phyloP scores from a whole-genome alignment of 2,888 invertebrate genomes.

The Isoperla grammatica region DNA sequence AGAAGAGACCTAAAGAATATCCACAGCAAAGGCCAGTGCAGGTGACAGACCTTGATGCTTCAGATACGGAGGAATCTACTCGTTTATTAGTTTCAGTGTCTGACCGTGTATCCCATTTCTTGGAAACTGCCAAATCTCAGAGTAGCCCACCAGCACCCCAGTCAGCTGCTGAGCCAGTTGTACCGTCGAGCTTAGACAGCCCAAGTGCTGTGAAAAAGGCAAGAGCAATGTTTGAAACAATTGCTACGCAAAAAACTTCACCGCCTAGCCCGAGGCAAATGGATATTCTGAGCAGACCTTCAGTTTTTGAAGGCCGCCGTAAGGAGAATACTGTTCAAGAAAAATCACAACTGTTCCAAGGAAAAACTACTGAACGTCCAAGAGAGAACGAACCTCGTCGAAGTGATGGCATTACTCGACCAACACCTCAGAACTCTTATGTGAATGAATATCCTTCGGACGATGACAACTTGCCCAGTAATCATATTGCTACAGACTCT shows the following conservation, averaged over 20 bases:
- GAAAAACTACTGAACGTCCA: too few relatives aligned
- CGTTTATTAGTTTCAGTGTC: slow-evolving; percentile 46
- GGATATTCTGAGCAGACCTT: slow-evolving; percentile 50
- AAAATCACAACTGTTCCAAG: too few relatives aligned
- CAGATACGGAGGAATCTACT: slow-evolving; percentile 26
- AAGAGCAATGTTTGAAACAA: slow-evolving; percentile 64
- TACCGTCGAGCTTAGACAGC: slow-evolving; percentile 31
- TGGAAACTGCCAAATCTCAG: slow-evolving; percentile 41
- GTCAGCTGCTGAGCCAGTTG: slow-evolving; percentile 22
- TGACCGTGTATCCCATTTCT: slow-evolving; percentile 52
- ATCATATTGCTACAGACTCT: background rate
- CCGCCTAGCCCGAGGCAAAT: slow-evolving; percentile 31
- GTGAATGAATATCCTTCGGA: slow-evolving; percentile 9
- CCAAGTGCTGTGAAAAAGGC: slow-evolving; percentile 59
- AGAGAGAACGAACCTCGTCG: too few relatives aligned
- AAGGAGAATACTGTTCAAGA: slow-evolving; percentile 17
- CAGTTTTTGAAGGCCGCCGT: slow-evolving; percentile 44
- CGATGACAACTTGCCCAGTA: background rate
- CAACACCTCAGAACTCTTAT: background rate
- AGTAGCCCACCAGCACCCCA: slow-evolving; percentile 21
- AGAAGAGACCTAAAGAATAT: background rate
- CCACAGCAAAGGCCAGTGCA: slow-evolving; percentile 24
- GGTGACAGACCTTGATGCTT: slow-evolving; percentile 36
- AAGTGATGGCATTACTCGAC: too few relatives aligned
- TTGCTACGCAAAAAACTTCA: slow-evolving; percentile 40